A percentile compares a stretch with the other conserved stretches of the same genome.
Conservation (phyloP, 1,140 invertebrate species). For the Batillaria attramentaria region DNA sequence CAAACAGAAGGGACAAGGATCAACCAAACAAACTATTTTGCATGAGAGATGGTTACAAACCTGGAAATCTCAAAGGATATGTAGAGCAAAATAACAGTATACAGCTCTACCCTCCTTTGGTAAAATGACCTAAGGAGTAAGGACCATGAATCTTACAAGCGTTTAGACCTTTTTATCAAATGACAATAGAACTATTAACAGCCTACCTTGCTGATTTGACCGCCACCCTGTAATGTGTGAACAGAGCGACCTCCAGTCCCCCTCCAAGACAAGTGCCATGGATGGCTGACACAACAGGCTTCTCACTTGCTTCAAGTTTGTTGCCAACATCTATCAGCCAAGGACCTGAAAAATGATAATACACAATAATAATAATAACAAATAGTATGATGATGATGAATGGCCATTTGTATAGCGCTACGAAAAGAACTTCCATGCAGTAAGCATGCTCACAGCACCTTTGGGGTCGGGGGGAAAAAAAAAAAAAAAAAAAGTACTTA, state of each 20-base stretch:
- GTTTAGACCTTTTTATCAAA: slow-evolving; percentile 25
- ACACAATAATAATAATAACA: neutral
- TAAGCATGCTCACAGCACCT: too few species aligned
- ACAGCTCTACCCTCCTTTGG: too few species aligned
- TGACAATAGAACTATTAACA: neutral
- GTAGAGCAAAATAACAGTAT: neutral
- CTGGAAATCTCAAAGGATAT: neutral
- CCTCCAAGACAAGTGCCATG: slow-evolving; percentile 66
- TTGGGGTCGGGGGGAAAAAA: too few species aligned
- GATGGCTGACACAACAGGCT: slow-evolving; percentile 68
- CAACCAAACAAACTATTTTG: too few species aligned
- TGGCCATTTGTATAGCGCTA: too few species aligned
- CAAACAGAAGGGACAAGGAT: neutral
- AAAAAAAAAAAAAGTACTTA: too few species aligned
- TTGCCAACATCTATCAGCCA: slow-evolving; percentile 51
- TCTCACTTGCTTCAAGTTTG: slow-evolving; percentile 51
- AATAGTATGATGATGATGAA: too few species aligned
- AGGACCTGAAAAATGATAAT: slow-evolving; percentile 41
- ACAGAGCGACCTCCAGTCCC: slow-evolving; percentile 66
- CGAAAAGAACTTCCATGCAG: too few species aligned
- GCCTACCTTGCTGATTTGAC: slow-evolving; percentile 55
- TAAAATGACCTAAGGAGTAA: too few species aligned
- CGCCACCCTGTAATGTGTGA: slow-evolving; percentile 66
- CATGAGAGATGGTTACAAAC: too few species aligned
- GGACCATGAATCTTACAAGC: too few species aligned